Conservation (phyloP, 2,113 vertebrate species). For the Zosterops hypoxanthus region DNA sequence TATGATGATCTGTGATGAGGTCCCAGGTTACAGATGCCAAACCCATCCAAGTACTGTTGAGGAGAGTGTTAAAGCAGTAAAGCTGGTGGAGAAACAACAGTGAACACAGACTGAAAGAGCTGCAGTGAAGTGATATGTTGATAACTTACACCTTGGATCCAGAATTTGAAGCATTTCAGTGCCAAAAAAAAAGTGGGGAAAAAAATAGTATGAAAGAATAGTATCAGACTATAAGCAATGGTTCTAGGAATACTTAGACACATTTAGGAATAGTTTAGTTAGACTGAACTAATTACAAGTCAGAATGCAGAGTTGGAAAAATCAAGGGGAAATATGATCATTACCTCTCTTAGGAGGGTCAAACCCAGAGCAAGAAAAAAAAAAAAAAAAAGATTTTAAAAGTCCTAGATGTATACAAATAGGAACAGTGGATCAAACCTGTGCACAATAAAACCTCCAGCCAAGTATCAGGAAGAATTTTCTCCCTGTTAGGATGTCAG, state of each 20-base stretch:
- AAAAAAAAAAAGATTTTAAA: background rate
- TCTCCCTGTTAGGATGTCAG: background rate
- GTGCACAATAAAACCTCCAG: background rate
- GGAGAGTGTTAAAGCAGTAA: background rate
- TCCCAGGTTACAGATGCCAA: background rate
- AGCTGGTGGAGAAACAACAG: background rate
- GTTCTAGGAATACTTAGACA: background rate
- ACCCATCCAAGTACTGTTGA: background rate
- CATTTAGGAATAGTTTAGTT: background rate
- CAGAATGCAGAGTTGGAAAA: background rate
- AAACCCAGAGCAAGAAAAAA: background rate
- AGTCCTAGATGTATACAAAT: background rate
- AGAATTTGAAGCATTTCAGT: background rate
- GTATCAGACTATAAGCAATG: background rate
- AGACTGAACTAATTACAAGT: background rate
- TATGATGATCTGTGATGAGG: background rate
- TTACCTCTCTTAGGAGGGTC: background rate
- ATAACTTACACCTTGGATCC: background rate
- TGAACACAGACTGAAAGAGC: background rate
- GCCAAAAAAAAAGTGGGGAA: background rate
- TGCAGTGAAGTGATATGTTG: background rate
- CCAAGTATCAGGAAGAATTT: conserved; percentile 3
- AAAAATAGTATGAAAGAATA: background rate
- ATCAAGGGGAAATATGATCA: background rate
- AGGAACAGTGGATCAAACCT: background rate